Base-by-base conservation (phyloP, 2,888 invertebrate genomes). In the Palloptera scutellata region DNA sequence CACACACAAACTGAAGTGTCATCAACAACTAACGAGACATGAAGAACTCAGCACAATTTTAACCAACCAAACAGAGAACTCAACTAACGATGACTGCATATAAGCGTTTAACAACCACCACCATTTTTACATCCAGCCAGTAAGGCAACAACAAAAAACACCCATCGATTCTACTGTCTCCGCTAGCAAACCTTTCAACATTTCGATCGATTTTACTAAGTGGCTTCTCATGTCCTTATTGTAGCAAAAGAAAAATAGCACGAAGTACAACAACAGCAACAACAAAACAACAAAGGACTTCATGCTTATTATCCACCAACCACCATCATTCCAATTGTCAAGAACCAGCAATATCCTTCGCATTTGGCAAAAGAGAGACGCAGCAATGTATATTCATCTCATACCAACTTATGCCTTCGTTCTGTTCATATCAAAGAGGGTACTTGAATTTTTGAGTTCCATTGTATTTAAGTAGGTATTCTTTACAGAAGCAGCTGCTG, bases 151-250 rank as follows among this genome's bases (percentile, higher is more conserved):
- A 40, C 30, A 19, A 41, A 64, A 71, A 71, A 69, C 63, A 69
- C 67, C 69, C 67, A 41, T 66, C 69, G 66, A 71, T 59, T 69
- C 67, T 69, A 71, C 71, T 71, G 69, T 69, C 67, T 67, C 69
- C 69, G 67, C 69, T 52, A 48, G 45, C 42, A 58, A 61, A 57
- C 67, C 67, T 65, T 67, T 70, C 67, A 70, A 58, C 60, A 59
- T 58, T 55, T 19, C 67, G 52, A 75, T 74, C 74, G 77, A 77
- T 77, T 78, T 75, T 72, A 75, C 80, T 83, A 83, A 83, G 83
- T 83, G 83, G 84, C 82, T 83, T 81, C 83, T 83, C 81, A 81
- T 83, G 83, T 83, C 83, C 84, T 82, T 82, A 81, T 78, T 76
- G 64, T 66, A 53, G 51, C 67, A 59, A 70, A 67, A 69, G 73